These are phyloP conservation scores for Prietella phreatophila DNA, from an alignment of 2,113 vertebrate species.

Conservation along the genomic window DNA sequence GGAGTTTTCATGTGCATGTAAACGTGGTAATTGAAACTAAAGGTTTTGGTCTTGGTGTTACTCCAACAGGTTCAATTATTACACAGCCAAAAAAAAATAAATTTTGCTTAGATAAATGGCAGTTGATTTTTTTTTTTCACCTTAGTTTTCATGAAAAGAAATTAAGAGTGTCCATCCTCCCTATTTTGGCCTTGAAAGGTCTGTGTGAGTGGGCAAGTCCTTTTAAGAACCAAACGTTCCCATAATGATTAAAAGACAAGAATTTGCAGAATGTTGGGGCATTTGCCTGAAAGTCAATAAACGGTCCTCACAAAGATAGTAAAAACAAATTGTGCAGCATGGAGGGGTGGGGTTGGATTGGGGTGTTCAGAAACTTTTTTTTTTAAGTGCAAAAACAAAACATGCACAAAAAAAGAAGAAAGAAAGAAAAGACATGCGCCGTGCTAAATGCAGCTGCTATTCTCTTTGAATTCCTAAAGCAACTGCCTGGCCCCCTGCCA, in stretches of 20 bases:
- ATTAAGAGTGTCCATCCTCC: neutral
- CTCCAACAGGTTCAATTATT: neutral
- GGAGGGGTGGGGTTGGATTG: neutral
- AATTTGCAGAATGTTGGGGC: neutral
- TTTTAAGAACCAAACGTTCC: neutral
- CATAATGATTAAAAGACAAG: neutral
- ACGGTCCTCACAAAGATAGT: neutral
- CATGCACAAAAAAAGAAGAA: neutral
- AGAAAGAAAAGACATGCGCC: neutral
- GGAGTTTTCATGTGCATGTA: too few species aligned
- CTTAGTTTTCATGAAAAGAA: neutral
- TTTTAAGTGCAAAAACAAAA: neutral
- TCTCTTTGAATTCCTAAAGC: constrained; percentile 36
- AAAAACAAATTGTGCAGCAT: neutral
- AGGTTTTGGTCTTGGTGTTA: neutral
- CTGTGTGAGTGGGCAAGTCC: neutral
- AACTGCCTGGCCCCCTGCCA: constrained; percentile 39
- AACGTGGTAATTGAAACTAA: too few species aligned
- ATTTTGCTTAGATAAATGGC: neutral
- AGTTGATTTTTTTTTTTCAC: neutral
- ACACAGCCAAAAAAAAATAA: neutral
- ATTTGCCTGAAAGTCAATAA: neutral
- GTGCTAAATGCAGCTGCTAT: constrained; percentile 51
- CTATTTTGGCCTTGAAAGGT: neutral
- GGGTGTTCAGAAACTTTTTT: neutral